A percentile compares a stretch with the other conserved stretches of the same genome.
Conservation (phyloP, 2,888 invertebrate genomes). For the Plemyria rubiginata region DNA sequence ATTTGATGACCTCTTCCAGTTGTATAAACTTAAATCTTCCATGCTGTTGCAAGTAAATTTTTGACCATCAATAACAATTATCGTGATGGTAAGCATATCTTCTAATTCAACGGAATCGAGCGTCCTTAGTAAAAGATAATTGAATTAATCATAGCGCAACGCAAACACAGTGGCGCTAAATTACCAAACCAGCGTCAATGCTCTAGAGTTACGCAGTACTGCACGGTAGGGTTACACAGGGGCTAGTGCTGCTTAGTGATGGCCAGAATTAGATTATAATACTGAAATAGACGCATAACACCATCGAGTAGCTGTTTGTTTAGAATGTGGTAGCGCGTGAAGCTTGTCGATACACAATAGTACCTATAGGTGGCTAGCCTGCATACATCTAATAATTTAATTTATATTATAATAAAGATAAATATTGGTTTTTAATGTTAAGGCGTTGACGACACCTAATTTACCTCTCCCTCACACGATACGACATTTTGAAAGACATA, state of each 20-base stretch:
- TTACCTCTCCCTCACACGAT: too few species aligned
- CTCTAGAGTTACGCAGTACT: constrained; percentile 23
- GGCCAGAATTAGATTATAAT: constrained; percentile 34
- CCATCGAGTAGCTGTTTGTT: constrained; percentile 17
- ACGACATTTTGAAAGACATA: too few species aligned
- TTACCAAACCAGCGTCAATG: constrained; percentile 17
- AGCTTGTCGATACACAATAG: constrained; percentile 8
- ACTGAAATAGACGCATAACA: constrained; percentile 27
- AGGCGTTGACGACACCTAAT: too few species aligned
- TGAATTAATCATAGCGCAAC: constrained; percentile 9
- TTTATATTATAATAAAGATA: too few species aligned
- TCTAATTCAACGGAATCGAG: neutral
- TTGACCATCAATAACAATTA: too few species aligned
- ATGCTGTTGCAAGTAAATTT: too few species aligned
- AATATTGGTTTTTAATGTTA: too few species aligned
- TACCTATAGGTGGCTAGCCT: too few species aligned
- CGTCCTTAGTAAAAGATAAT: neutral
- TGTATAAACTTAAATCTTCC: too few species aligned
- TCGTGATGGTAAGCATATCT: too few species aligned
- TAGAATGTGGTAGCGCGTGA: constrained; percentile 5
- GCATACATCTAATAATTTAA: too few species aligned
- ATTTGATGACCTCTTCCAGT: too few species aligned
- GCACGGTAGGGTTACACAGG: constrained; percentile 29
- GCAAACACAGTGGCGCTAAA: constrained; percentile 12
- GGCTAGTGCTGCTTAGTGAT: constrained; percentile 22